Conservation (phyloP, 2,113 vertebrate species). For the Epinephelus moara region DNA sequence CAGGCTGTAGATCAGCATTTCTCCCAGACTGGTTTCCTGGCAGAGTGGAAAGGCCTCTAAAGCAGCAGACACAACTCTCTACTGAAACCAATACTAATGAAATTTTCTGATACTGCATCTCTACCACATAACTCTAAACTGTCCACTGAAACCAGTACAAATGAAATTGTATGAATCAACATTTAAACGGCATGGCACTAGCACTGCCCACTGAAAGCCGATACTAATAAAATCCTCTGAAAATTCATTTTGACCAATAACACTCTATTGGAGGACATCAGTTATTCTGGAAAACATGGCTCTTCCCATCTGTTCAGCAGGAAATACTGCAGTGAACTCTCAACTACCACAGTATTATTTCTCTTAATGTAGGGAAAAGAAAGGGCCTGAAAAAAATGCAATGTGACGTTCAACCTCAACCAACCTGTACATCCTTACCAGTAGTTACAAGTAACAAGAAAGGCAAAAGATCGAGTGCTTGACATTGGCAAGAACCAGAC, state of each 20-base stretch:
- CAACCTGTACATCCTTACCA: neutral
- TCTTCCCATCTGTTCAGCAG: conserved; percentile 1
- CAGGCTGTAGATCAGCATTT: conserved; percentile 23
- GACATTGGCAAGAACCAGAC: neutral
- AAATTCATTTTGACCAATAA: conserved; percentile 30
- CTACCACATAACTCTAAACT: conserved; percentile 37
- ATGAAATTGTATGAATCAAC: conserved; percentile 50
- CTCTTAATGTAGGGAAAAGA: neutral
- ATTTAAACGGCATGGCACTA: conserved; percentile 29
- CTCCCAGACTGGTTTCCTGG: conserved; percentile 1
- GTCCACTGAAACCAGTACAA: conserved; percentile 34
- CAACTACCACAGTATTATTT: neutral
- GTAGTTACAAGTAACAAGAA: neutral
- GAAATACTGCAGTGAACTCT: neutral
- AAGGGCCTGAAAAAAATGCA: neutral
- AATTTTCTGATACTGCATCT: conserved; percentile 29
- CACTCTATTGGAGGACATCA: conserved; percentile 4
- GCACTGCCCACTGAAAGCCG: conserved; percentile 15
- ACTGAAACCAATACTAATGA: conserved; percentile 58
- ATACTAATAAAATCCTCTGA: conserved; percentile 44
- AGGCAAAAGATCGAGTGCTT: neutral
- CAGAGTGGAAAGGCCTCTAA: conserved; percentile 19
- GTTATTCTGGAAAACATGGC: neutral
- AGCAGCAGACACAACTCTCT: conserved; percentile 28
- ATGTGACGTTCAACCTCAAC: neutral